A percentile compares a stretch with the other conserved stretches of the same genome.
Evolutionary conservation across 2,888 invertebrate genomes (phyloP).

Genomic region (Hyppa rectilinea): DNA sequence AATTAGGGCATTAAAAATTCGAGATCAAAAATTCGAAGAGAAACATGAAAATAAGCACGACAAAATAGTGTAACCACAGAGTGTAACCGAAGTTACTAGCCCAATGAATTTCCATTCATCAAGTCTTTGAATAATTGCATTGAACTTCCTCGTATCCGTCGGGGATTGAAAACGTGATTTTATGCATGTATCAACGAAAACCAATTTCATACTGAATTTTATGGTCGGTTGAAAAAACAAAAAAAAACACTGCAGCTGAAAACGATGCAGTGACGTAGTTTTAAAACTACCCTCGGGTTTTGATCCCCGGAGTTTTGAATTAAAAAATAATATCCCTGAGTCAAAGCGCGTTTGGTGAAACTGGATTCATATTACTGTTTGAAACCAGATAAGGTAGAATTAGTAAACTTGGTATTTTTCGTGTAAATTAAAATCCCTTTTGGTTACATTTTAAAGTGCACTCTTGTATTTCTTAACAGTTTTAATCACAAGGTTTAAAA

Average conservation of each 20-base stretch:
- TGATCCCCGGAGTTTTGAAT: neutral
- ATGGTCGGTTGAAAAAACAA: conserved; percentile 19
- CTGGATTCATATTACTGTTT: conserved; percentile 9
- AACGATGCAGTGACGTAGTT: conserved; percentile 16
- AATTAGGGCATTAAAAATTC: no score
- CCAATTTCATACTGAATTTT: conserved; percentile 33
- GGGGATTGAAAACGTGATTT: conserved; percentile 16
- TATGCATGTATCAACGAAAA: conserved; percentile 18
- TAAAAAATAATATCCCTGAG: conserved; percentile 36
- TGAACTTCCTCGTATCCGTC: neutral
- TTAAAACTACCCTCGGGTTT: conserved; percentile 27
- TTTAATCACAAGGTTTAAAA: neutral
- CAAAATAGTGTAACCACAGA: neutral
- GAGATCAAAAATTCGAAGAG: neutral
- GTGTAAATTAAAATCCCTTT: conserved; percentile 3
- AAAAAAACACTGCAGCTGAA: neutral
- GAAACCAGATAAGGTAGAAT: conserved; percentile 49
- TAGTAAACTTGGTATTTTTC: conserved; percentile 37
- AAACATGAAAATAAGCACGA: neutral
- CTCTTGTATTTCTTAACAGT: neutral
- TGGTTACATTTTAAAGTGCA: neutral
- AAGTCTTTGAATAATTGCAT: conserved; percentile 8
- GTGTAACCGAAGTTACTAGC: conserved; percentile 1
- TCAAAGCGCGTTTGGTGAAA: conserved; percentile 7
- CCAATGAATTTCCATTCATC: neutral